A percentile compares a stretch with the other conserved stretches of the same genome.
phyloP scores from a whole-genome alignment of 2,113 vertebrate species.

The Oryzias woworae region DNA sequence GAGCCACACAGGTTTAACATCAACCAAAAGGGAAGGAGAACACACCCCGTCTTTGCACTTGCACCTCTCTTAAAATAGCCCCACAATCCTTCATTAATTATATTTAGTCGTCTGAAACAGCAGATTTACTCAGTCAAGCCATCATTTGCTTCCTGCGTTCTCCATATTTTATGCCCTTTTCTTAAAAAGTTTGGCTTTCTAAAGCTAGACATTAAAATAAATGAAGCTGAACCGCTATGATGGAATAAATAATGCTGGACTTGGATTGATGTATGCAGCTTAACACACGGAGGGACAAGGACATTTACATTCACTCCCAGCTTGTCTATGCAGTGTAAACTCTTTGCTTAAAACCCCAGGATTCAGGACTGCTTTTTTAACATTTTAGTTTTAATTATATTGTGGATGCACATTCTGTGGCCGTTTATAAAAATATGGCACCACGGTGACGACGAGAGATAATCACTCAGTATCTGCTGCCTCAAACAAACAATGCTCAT shows the following conservation, averaged over 20 bases:
- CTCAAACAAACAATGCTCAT: conserved; percentile 30
- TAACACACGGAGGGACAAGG: background rate
- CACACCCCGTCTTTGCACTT: conserved; percentile 9
- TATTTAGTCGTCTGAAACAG: conserved; percentile 30
- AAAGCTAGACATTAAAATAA: conserved; percentile 28
- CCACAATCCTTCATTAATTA: conserved; percentile 21
- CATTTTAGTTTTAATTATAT: conserved; percentile 10
- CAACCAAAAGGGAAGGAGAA: conserved; percentile 12
- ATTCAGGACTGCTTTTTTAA: conserved; percentile 21
- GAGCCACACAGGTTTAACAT: conserved; percentile 39
- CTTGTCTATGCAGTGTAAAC: conserved; percentile 11
- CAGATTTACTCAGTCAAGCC: conserved; percentile 48
- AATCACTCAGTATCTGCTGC: conserved; percentile 42
- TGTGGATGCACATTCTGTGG: background rate
- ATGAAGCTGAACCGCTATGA: conserved; percentile 22
- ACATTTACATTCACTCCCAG: conserved; percentile 13
- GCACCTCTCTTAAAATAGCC: conserved; percentile 32
- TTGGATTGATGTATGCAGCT: conserved; percentile 12
- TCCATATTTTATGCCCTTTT: conserved; percentile 43
- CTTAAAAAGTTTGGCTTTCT: conserved; percentile 28
- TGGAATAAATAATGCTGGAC: conserved; percentile 50
- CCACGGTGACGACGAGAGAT: conserved; percentile 11
- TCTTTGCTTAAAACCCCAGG: background rate
- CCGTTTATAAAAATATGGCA: conserved; percentile 24
- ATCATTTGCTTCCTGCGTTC: conserved; percentile 40